Conservation (phyloP, 2,797 vertebrate species). For the Trematomus bernacchii region DNA sequence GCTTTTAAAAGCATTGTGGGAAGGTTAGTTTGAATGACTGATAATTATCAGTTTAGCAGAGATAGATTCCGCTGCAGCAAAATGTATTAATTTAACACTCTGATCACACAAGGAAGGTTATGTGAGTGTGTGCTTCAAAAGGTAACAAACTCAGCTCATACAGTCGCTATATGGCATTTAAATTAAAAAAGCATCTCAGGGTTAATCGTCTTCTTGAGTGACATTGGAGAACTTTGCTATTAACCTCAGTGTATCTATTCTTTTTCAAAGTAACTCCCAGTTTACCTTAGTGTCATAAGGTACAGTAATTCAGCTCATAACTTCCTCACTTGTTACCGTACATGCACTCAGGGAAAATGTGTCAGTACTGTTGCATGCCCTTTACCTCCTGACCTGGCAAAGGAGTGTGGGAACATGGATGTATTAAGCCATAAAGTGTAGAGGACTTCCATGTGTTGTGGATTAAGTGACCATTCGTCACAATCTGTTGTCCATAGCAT, state of each 20-base stretch:
- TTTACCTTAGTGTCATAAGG: constrained; percentile 8
- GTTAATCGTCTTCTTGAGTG: constrained; percentile 25
- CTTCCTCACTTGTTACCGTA: constrained; percentile 13
- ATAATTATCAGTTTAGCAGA: constrained; percentile 30
- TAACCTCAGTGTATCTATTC: constrained; percentile 25
- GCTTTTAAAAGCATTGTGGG: constrained; percentile 1
- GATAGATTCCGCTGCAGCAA: neutral
- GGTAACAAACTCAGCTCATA: constrained; percentile 36
- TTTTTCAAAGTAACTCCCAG: constrained; percentile 21
- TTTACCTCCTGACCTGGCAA: constrained; percentile 15
- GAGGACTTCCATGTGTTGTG: constrained; percentile 22
- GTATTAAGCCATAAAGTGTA: neutral
- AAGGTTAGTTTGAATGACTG: constrained; percentile 38
- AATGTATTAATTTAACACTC: constrained; percentile 20
- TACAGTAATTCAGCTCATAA: constrained; percentile 18
- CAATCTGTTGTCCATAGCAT: constrained; percentile 53
- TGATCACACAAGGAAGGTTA: constrained; percentile 19
- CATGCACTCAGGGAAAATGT: constrained; percentile 16
- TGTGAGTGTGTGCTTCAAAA: constrained; percentile 33
- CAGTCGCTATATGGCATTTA: constrained; percentile 38
- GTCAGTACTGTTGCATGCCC: neutral
- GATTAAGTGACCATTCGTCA: constrained; percentile 51
- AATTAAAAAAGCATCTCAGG: constrained; percentile 41
- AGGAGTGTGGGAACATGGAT: constrained; percentile 1
- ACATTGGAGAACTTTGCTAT: constrained; percentile 42